These are phyloP conservation scores for Brachionus manjavacas DNA, from an alignment of 1,140 invertebrate genomes.

Conservation along the genomic window DNA sequence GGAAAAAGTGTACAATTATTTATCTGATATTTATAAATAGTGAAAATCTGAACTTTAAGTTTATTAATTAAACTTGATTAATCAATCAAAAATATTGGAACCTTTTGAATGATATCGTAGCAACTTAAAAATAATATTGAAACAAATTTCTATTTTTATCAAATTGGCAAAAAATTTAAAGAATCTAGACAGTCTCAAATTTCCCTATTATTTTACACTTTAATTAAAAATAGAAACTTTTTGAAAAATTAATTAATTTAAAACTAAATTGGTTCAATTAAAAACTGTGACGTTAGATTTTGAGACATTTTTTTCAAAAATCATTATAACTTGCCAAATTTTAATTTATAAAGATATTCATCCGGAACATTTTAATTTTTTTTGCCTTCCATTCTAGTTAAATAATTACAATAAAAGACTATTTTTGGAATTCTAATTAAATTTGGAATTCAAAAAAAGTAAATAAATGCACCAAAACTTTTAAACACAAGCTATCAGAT, in stretches of 20 bases:
- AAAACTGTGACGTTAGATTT: background rate
- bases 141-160: background rate
- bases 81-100: background rate
- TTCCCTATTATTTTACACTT: background rate
- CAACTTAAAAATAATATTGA: background rate
- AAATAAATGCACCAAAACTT: too few relatives aligned
- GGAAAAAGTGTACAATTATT: too few relatives aligned
- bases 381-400: background rate
- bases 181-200: background rate
- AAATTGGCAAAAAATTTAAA: background rate
- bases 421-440: background rate
- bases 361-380: background rate
- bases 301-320: too few relatives aligned
- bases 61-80: background rate
- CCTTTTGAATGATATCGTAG: background rate
- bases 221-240: background rate
- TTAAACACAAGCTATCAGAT: too few relatives aligned
- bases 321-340: background rate
- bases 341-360: background rate
- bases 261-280: background rate
- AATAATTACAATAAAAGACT: background rate
- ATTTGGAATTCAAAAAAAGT: background rate
- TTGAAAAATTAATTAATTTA: background rate
- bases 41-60: too few relatives aligned
- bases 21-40: too few relatives aligned